Evolutionary conservation across 2,797 vertebrate species (phyloP), one percentile per base, ranked within the genome.

Genomic region (Microctenopoma lineatum): DNA sequence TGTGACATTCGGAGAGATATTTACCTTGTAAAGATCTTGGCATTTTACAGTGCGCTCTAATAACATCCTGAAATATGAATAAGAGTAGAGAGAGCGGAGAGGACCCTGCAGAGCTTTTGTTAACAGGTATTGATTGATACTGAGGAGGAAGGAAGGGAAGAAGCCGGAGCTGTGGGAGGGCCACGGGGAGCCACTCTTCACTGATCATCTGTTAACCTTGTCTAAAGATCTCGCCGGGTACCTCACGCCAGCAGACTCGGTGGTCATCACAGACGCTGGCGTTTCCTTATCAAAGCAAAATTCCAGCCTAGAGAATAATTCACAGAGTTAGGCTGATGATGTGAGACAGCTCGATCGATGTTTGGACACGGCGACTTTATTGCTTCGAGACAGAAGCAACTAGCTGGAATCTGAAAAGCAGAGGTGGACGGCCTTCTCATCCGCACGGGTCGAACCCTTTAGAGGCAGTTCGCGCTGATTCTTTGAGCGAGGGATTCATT

Each of bases 1-100:
- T 21, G 59, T 91, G 91, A 90, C 92, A 89, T 93, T 88, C 89
- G 66, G 68, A 70, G 73, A 85, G 89, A 89, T 89, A 90, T 93
- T 93, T 92, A 90, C 90, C 86, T 84, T 83, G 81, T 88, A 92
- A 92, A 90, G 91, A 93, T 92, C 90, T 91, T 94, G 93, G 92
- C 92, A 93, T 94, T 93, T 93, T 48, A 25, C 76, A 13, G 83
- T 10, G 29, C 59, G 75, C 83, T 90, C 80, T 93, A 91, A 92
- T 89, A 91, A 89, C 87, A 84, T 81, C 84, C 81, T 86, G 87
- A 88, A 89, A 91, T 91, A 91, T 90, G 90, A 92, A 92, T 92
- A 87, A 84, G 83, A 63, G 80, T 13, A 59, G 44, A 64, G 80
- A 66, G 79, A 80, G 78, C 69, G 80, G 69, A 79, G 81, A 66